Base-by-base conservation (phyloP, 2,888 invertebrate genomes). In the Acleris sparsana region DNA sequence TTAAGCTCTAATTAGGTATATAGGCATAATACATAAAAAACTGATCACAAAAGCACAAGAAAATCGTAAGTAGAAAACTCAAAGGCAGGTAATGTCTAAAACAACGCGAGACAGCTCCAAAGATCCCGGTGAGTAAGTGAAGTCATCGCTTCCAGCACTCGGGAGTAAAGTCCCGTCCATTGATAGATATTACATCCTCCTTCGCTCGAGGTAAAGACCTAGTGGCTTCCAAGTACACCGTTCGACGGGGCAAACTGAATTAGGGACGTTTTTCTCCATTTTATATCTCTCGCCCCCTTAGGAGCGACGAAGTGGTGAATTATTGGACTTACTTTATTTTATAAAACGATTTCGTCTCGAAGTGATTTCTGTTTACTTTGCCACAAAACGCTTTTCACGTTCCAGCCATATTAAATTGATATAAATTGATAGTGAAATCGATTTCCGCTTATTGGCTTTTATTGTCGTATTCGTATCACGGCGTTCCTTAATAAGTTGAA, bases 321-420 rank as follows among this genome's bases (percentile, higher is more conserved):
- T 91, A 90, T 90, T 86, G 84, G 86, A 86, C 80, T 87, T 86
- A 86, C 87, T 92, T 89, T 89, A 88, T 89, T 89, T 88, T 88
- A 87, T 86, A 85, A 88, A 88, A 84, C 84, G 85, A 87, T 85
- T 86, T 84, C 78, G 80, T 80, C 79, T 77, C 79, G 72, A 75
- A 77, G 79, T 83, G 80, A 83, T 85, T 88, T 85, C 81, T 85
- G 86, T 89, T 88, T 88, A 86, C 85, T 84, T 86, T 85, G 73
- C 78, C 79, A 78, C 80, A 79, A 81, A 86, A 79, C 77, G 80
- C 76, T 83, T 81, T 80, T 78, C 74, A 72, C 73, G 72, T 75
- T 79, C 75, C 72, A 72, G 72, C 78, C 74, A 79, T 80, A 79
- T 80, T 82, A 73, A 75, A 83, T 83, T 84, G 80, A 79, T 78